phyloP scores from a whole-genome alignment of 2,113 vertebrate genomes.

The Notechis scutatus region DNA sequence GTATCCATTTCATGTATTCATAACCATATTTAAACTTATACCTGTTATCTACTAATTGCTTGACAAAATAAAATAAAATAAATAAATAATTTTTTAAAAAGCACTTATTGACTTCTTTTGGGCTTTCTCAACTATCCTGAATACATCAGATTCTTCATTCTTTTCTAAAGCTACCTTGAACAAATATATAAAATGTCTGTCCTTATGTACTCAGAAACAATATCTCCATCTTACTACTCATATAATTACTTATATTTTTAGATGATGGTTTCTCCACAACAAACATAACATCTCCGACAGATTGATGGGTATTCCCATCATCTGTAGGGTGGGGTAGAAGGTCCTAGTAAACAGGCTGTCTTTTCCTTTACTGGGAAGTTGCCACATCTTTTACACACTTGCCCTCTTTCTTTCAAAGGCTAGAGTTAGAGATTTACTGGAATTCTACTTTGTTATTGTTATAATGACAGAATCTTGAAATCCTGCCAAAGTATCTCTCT shows the following conservation, averaged over 20 bases:
- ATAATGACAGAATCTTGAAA: background rate
- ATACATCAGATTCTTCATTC: background rate
- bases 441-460: background rate
- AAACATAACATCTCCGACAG: no score
- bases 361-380: no score
- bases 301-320: no score
- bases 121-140: background rate
- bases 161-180: background rate
- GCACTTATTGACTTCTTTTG: background rate
- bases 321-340: no score
- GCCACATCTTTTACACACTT: no score
- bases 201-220: background rate
- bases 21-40: no score
- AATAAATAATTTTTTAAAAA: background rate
- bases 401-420: no score
- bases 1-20: no score
- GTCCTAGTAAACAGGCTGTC: no score
- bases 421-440: background rate
- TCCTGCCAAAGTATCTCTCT: background rate
- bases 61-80: no score
- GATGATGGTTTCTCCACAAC: no score
- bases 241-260: background rate
- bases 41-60: no score
- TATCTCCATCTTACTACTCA: background rate
- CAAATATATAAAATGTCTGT: background rate